Evolutionary conservation across 1,140 invertebrate genomes (phyloP), one percentile per base, ranked within the genome.

Genomic region (Drosophila paulistorum): DNA sequence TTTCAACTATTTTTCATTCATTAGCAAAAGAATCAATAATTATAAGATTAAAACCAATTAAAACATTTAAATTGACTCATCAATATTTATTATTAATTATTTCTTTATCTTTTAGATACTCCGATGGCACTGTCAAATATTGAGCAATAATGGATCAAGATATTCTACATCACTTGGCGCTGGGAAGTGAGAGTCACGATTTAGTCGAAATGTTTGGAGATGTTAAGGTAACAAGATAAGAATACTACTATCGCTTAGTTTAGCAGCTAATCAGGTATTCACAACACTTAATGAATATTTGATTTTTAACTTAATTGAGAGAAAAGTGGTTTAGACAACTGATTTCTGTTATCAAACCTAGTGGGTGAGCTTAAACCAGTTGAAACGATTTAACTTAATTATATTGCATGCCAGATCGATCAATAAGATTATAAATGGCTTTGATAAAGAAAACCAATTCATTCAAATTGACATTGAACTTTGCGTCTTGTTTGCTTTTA

Each of bases 191-290:
- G 41, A 97, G 96, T 35, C 96, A 99, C 91, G 97, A 99, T 93
- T 94, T 99, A 9, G 95, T 96, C n/a, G 96, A 97, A 92, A 98
- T 98, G 97, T 99, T 99, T 92, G 96, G 97, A 17, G 98, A 99
- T 93, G 95, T 99, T 42, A 98, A 98, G 95, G 98, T 98, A 94
- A 17, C 26, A 17, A 13, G 17, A 23, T 59, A 39, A 39, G 37
- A 39, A n/a, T 13, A 10, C n/a, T 37, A 37, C 35, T 37, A 11
- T 37, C 6, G 10, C 1, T 6, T 6, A 37, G 30, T 35, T 11
- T 11, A 48, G 5, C 7, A 26, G 11, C 7, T 48, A 48, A 20
- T 48, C 14, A 48, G 17, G 7, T 17, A 48, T 48, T 20, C 14
- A 10, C 0, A 7, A 9, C 7, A 48, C 39, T 60, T 35, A 9